phyloP scores from a whole-genome alignment of 2,797 vertebrate genomes.

The Tangara arthus region DNA sequence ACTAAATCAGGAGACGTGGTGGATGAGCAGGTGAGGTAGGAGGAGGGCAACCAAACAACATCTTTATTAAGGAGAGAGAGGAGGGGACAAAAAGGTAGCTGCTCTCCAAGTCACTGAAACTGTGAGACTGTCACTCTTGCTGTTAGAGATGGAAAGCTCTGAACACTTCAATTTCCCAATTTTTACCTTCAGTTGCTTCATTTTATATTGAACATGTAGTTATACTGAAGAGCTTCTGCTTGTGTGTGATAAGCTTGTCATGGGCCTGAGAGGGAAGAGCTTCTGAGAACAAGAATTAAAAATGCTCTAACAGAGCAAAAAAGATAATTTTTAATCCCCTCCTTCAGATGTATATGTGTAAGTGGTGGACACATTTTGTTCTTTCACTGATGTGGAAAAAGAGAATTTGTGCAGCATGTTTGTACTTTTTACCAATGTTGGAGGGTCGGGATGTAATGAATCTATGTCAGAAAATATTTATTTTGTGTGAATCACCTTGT shows the following conservation, averaged over 20 bases:
- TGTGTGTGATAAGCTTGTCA: background rate
- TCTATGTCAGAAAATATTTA: background rate
- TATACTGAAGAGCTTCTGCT: background rate
- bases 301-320: background rate
- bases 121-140: background rate
- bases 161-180: background rate
- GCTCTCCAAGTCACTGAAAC: background rate
- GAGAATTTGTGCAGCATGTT: background rate
- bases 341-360: background rate
- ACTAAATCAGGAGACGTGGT: background rate
- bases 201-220: background rate
- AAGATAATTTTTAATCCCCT: background rate
- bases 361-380: background rate
- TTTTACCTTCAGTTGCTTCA: background rate
- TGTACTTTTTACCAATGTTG: background rate
- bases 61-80: background rate
- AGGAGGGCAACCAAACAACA: background rate
- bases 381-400: background rate
- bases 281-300: constrained; percentile 34
- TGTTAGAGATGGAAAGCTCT: background rate
- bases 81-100: background rate
- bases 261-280: background rate
- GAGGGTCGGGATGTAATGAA: background rate
- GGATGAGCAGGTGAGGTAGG: background rate
- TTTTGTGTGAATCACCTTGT: background rate